phyloP scores from a whole-genome alignment of 2,113 vertebrate species.

The Campylorhamphus procurvoides region DNA sequence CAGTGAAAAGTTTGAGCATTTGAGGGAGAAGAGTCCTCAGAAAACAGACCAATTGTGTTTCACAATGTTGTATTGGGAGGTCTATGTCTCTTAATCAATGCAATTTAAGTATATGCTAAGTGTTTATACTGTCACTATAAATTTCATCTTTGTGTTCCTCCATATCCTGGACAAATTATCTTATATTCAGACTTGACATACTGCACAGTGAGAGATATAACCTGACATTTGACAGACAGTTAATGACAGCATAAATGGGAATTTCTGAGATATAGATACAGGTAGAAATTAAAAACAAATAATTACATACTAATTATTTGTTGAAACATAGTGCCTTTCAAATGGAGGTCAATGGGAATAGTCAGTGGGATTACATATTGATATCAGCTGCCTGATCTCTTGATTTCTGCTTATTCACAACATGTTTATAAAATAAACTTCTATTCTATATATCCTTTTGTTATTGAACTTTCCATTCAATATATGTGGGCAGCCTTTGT shows the following conservation, averaged over 20 bases:
- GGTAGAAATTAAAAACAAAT: not conserved
- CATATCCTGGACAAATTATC: not conserved
- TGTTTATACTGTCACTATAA: not conserved
- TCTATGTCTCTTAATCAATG: not conserved
- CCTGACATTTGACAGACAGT: not conserved
- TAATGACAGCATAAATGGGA: not conserved
- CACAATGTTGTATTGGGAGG: not conserved
- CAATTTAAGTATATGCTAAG: not conserved
- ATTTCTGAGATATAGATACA: not conserved
- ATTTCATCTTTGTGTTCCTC: not conserved
- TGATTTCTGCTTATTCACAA: not conserved
- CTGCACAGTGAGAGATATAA: not conserved
- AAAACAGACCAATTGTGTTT: not conserved
- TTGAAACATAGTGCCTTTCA: not conserved
- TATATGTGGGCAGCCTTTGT: not conserved
- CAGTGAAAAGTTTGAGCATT: not conserved
- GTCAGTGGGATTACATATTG: not conserved
- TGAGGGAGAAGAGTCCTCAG: not conserved
- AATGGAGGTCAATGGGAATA: not conserved
- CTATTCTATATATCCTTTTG: not conserved
- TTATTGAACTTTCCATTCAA: not conserved
- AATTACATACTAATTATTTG: not conserved
- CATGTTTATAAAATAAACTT: not conserved
- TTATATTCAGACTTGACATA: not conserved
- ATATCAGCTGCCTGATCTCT: not conserved